phyloP scores from a whole-genome alignment of 2,797 vertebrate genomes.

The Centropyge bicolor region DNA sequence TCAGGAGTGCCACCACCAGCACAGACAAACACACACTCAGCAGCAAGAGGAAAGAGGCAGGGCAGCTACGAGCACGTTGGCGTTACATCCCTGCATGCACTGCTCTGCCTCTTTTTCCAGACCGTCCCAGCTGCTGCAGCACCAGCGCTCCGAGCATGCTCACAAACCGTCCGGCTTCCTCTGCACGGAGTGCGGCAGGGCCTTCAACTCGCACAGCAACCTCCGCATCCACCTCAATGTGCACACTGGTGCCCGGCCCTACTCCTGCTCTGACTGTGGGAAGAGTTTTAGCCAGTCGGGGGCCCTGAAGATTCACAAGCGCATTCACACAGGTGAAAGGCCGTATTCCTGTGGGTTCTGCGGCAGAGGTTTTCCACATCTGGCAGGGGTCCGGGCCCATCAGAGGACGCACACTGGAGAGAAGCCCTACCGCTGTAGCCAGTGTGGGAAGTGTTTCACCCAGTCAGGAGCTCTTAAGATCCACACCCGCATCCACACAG shows the following conservation, averaged over 20 bases:
- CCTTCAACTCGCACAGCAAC: conserved; percentile 89
- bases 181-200: conserved; percentile 84
- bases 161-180: conserved; percentile 83
- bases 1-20: conserved; percentile 76
- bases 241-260: conserved; percentile 87
- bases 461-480: conserved; percentile 89
- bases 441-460: conserved; percentile 89
- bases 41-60: conserved; percentile 63
- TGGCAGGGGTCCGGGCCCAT: conserved; percentile 87
- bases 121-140: conserved; percentile 87
- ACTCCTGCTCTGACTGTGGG: conserved; percentile 84
- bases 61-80: not conserved
- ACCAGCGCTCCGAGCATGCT: conserved; percentile 85
- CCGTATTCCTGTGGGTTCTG: conserved; percentile 86
- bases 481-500: conserved; percentile 87
- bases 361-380: conserved; percentile 85
- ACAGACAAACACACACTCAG: conserved; percentile 63
- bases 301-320: conserved; percentile 86
- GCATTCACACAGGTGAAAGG: conserved; percentile 87
- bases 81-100: conserved; percentile 86
- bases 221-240: conserved; percentile 89
- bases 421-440: conserved; percentile 86
- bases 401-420: conserved; percentile 88
- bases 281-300: conserved; percentile 89
- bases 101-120: conserved; percentile 84